Conservation (phyloP, 2,113 vertebrate species). For the Lutjanus erythropterus region DNA sequence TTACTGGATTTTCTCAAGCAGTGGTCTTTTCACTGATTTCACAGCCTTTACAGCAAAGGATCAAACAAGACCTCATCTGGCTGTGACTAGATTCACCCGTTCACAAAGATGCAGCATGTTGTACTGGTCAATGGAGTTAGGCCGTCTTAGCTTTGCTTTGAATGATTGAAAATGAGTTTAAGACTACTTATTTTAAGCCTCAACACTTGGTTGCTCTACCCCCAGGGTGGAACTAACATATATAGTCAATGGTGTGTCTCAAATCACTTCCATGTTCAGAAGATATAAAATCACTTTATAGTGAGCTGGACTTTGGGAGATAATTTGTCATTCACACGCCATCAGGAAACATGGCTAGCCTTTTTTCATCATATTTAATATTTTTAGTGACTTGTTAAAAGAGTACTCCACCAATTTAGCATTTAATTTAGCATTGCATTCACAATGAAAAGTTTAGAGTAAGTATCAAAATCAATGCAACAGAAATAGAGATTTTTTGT, state of each 20-base stretch:
- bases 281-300: not conserved
- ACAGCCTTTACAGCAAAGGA: no score
- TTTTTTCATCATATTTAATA: not conserved
- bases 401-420: not conserved
- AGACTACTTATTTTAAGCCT: slow-evolving; percentile 27
- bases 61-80: not conserved
- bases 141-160: not conserved
- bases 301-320: not conserved
- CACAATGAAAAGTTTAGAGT: no score
- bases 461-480: no score
- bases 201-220: not conserved
- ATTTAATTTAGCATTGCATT: not conserved
- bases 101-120: not conserved
- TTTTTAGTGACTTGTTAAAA: not conserved
- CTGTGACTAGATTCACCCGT: not conserved
- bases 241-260: slow-evolving; percentile 8
- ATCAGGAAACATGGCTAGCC: not conserved
- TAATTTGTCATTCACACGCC: not conserved
- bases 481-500: no score
- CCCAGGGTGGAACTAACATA: not conserved
- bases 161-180: slow-evolving; percentile 2
- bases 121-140: not conserved
- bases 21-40: not conserved
- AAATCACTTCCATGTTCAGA: not conserved
- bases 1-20: not conserved